Evolutionary conservation across 2,888 invertebrate genomes (phyloP), one percentile per base, ranked within the genome.

Genomic region (Neocrepidodera transversa): DNA sequence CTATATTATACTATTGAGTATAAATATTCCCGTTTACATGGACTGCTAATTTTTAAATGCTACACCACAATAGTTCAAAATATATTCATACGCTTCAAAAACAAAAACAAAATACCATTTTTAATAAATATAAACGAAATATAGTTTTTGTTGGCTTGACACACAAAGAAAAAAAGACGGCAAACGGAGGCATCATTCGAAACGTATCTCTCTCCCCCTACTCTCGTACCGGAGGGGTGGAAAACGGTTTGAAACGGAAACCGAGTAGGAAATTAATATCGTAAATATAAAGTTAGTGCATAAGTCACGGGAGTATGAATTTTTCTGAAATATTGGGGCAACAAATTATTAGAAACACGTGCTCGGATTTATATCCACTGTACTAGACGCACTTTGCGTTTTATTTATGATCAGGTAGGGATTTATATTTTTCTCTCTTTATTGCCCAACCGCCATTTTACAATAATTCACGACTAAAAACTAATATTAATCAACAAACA

Each of bases 241-340:
- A 47, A 60, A 45, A 45, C 45, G 45, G 23, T 45, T 45, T 14
- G 60, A 40, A 60, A 63, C 71, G 72, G 74, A 74, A 76, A 74
- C 72, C 71, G 70, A 71, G 71, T 54, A 74, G 76, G 75, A 78
- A 78, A 78, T 78, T 78, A 78, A 78, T 77, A 77, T 76, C 79
- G 77, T 79, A 80, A 80, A 80, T 78, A 79, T 78, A 78, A 79
- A 79, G 77, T 79, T 79, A 71, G 68, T 71, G 71, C 76, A 77
- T 79, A 78, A 79, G 73, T 79, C 79, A 79, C 68, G 72, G 68
- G 67, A 73, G 71, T 72, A 72, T 71, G 74, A 76, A 77, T 79
- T 79, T 79, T 78, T 76, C 75, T 78, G 77, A 78, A 76, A 76
- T 78, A 79, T 78, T 77, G 77, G 73, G 71, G 75, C 61, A 72